Evolutionary conservation across 2,888 invertebrate genomes (phyloP).

Genomic region (Invenusta paracnida): DNA sequence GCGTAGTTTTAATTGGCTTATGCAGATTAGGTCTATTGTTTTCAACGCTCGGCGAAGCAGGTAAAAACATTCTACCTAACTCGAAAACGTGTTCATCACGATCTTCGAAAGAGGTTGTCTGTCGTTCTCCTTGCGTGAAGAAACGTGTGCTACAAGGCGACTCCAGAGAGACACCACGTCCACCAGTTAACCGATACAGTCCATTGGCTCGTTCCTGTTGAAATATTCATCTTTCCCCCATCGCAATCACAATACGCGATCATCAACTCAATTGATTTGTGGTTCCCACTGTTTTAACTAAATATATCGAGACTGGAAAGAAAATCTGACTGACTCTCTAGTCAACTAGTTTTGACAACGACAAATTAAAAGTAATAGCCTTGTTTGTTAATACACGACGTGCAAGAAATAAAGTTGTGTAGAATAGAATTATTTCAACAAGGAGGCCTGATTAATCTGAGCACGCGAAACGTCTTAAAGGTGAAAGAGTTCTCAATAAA

Average conservation of each 20-base stretch:
- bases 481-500: not conserved
- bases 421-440: not conserved
- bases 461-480: slow-evolving; percentile 5
- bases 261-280: not conserved
- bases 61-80: not conserved
- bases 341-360: too few relatives aligned
- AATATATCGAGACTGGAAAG: too few relatives aligned
- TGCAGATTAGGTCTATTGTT: slow-evolving; percentile 6
- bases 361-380: too few relatives aligned
- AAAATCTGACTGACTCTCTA: too few relatives aligned
- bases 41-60: slow-evolving; percentile 7
- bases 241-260: too few relatives aligned
- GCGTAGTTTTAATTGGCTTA: slow-evolving; percentile 15
- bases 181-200: not conserved
- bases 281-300: not conserved
- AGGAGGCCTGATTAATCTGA: not conserved
- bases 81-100: too few relatives aligned
- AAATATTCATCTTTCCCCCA: not conserved
- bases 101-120: too few relatives aligned
- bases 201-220: not conserved
- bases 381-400: too few relatives aligned
- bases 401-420: not conserved
- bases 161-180: too few relatives aligned
- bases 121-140: too few relatives aligned
- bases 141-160: too few relatives aligned